Percentiles rank a stretch among this genome's conserved stretches.
Evolutionary conservation across 2,888 invertebrate genomes (phyloP).

Genomic region (Endotricha flammealis): DNA sequence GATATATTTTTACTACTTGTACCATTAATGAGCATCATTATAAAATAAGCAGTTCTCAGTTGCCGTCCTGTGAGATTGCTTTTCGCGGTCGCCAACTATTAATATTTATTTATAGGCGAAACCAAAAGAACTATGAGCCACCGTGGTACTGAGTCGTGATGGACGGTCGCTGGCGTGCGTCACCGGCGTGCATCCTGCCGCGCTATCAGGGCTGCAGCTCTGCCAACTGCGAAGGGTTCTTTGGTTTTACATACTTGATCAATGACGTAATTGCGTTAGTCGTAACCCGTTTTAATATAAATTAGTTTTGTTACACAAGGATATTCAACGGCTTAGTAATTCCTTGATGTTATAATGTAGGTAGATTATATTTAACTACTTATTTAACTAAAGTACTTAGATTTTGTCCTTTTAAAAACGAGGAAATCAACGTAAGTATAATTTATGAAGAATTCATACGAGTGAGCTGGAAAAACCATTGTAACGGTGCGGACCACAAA

Average conservation of each 20-base stretch:
- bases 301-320: no score
- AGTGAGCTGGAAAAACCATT: no score
- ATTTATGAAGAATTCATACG: no score
- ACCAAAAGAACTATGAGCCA: slow-evolving; percentile 49
- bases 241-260: slow-evolving; percentile 27
- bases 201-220: slow-evolving; percentile 18
- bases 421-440: no score
- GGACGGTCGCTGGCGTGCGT: slow-evolving; percentile 43
- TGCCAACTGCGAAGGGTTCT: slow-evolving; percentile 31
- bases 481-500: no score
- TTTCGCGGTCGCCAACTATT: slow-evolving; percentile 69
- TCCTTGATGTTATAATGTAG: no score
- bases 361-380: no score
- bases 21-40: slow-evolving; percentile 68
- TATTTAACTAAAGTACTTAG: no score
- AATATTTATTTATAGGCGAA: slow-evolving; percentile 69
- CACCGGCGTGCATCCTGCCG: slow-evolving; percentile 44
- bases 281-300: no score
- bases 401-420: no score
- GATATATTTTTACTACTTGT: slow-evolving; percentile 37
- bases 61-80: slow-evolving; percentile 69
- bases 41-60: slow-evolving; percentile 69
- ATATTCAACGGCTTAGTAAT: no score
- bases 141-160: slow-evolving; percentile 33
- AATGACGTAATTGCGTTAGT: slow-evolving; percentile 27